Conservation (phyloP, 1,140 invertebrate species). For the Temnothorax curvispinosus region DNA sequence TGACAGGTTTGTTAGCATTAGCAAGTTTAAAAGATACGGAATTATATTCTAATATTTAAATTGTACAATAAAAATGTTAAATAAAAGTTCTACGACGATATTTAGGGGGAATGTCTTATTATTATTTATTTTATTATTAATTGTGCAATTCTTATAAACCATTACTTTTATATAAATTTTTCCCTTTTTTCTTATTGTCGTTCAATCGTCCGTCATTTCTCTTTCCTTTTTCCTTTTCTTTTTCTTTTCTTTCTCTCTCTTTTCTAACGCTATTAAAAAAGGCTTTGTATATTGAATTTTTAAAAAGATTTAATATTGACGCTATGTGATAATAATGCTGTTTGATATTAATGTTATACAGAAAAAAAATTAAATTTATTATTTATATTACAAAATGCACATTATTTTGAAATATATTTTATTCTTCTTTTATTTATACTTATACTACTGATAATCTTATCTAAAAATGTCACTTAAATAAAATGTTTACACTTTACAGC, state of each 20-base stretch:
- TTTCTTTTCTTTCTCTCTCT: not conserved
- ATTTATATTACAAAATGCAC: not conserved
- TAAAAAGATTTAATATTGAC: not conserved
- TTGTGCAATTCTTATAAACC: not conserved
- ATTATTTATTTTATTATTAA: not conserved
- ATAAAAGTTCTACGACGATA: not conserved
- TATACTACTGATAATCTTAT: too few relatives aligned
- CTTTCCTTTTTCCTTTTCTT: not conserved
- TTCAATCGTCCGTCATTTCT: too few relatives aligned
- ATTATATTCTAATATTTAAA: not conserved
- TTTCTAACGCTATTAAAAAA: not conserved
- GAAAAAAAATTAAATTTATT: not conserved
- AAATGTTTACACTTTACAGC: slow-evolving; percentile 83
- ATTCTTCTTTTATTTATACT: not conserved
- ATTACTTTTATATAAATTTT: not conserved
- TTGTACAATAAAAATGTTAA: not conserved
- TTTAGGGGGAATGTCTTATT: not conserved
- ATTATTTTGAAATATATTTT: not conserved
- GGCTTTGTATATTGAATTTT: not conserved
- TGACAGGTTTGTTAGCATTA: not conserved
- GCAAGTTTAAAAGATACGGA: not conserved
- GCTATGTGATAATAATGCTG: too few relatives aligned
- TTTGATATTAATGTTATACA: not conserved
- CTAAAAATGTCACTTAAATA: not conserved
- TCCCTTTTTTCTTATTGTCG: not conserved